These are phyloP conservation scores for Anguilla obscura DNA, from an alignment of 2,797 vertebrate genomes.

Conservation along the genomic window DNA sequence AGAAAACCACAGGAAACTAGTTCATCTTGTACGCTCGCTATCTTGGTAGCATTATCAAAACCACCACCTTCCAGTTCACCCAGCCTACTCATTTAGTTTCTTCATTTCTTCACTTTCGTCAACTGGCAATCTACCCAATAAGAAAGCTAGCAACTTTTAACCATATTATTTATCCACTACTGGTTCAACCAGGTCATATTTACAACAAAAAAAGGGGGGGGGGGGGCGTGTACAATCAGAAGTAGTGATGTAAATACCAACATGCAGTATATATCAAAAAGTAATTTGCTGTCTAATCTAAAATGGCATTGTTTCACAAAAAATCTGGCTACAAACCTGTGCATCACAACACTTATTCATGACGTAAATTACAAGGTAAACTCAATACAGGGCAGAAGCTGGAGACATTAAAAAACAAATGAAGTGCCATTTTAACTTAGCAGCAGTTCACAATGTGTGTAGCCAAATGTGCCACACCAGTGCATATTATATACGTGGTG, in stretches of 20 bases:
- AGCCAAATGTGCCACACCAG: conserved; percentile 33
- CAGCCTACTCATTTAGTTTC: background rate
- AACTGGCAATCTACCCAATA: background rate
- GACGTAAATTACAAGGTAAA: too few relatives aligned
- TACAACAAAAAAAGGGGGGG: too few relatives aligned
- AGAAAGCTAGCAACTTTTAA: background rate
- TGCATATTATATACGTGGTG: conserved; percentile 24
- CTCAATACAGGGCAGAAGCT: too few relatives aligned
- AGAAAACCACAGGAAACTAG: background rate
- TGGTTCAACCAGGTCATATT: background rate
- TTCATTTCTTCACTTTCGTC: background rate
- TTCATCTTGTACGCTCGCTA: background rate
- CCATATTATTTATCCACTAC: too few relatives aligned
- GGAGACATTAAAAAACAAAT: too few relatives aligned
- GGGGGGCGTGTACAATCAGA: background rate
- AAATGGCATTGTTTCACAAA: background rate
- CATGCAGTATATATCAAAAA: background rate
- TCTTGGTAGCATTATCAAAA: background rate
- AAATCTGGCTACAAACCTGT: too few relatives aligned
- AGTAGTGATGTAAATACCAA: background rate
- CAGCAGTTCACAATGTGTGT: background rate
- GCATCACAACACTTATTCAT: too few relatives aligned
- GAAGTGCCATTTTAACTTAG: too few relatives aligned
- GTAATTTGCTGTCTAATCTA: background rate
- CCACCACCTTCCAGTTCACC: background rate